phyloP scores from a whole-genome alignment of 2,113 vertebrate genomes.

The Opisthocomus hoazin region DNA sequence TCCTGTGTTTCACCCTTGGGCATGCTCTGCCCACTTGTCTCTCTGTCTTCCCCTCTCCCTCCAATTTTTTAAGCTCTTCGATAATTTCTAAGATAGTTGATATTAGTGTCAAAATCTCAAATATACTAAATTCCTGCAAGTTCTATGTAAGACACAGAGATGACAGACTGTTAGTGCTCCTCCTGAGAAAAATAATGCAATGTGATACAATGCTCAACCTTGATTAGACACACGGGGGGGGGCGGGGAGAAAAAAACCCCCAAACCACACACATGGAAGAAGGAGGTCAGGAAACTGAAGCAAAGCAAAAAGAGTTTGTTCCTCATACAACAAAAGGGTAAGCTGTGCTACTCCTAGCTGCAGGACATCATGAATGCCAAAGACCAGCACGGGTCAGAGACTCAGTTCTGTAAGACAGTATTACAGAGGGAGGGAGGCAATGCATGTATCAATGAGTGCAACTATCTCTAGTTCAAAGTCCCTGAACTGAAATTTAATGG shows the following conservation, averaged over 20 bases:
- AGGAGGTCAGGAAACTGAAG: neutral
- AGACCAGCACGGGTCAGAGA: fast-evolving
- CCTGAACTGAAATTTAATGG: neutral
- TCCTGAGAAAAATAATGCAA: neutral
- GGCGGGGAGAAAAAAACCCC: too few relatives aligned
- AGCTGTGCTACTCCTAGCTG: neutral
- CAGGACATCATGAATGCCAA: neutral
- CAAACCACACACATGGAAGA: neutral
- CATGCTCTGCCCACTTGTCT: neutral
- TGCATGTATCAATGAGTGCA: neutral
- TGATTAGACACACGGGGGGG: neutral
- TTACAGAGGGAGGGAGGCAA: neutral
- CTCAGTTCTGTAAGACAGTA: neutral
- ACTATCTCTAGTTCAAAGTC: neutral
- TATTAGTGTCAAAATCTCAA: neutral
- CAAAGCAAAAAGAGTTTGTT: neutral
- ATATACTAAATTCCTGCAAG: neutral
- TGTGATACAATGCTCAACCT: neutral
- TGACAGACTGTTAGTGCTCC: neutral
- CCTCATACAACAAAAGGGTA: neutral
- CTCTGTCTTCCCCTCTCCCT: neutral
- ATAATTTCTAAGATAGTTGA: neutral
- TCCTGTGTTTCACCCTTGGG: neutral
- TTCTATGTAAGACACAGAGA: neutral
- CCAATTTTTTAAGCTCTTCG: neutral